phyloP scores from a whole-genome alignment of 1,140 invertebrate genomes.

The Cheumatopsyche charites region DNA sequence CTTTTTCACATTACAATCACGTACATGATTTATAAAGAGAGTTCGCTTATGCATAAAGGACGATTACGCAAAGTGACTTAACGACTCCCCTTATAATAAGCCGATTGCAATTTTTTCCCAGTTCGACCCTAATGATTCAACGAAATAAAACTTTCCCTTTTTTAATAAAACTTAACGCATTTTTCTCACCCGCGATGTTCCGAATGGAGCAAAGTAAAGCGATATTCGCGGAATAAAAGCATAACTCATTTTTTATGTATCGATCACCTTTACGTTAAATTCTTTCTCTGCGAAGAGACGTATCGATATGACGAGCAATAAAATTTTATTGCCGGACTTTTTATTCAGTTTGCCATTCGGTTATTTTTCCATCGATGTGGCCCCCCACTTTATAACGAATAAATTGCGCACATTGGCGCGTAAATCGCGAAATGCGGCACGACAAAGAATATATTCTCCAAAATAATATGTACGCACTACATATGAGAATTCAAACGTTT shows the following conservation, averaged over 20 bases:
- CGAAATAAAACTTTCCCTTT: neutral
- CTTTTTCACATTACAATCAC: neutral
- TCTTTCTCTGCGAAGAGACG: conserved; percentile 33
- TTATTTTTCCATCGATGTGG: conserved; percentile 28
- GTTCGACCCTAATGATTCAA: neutral
- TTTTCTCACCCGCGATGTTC: neutral
- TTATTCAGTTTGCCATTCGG: conserved; percentile 44
- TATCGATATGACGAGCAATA: conserved; percentile 46
- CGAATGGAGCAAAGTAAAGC: neutral
- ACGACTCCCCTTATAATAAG: neutral
- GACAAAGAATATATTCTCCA: conserved; percentile 8
- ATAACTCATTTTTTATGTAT: conserved; percentile 47
- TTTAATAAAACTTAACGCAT: conserved; percentile 8
- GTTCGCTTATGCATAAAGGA: neutral
- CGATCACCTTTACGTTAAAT: conserved; percentile 45
- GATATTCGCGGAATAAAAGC: conserved; percentile 19
- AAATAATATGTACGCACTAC: neutral
- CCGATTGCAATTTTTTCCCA: neutral
- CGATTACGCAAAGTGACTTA: conserved; percentile 1
- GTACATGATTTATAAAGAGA: neutral
- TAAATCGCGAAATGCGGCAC: conserved; percentile 33
- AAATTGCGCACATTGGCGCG: conserved; percentile 45
- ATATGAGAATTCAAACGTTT: too few relatives aligned
- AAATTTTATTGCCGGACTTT: conserved; percentile 47
- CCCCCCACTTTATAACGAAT: conserved; percentile 42